Evolutionary conservation across 2,888 invertebrate species (phyloP).

Genomic region (Allophyes oxyacanthae): DNA sequence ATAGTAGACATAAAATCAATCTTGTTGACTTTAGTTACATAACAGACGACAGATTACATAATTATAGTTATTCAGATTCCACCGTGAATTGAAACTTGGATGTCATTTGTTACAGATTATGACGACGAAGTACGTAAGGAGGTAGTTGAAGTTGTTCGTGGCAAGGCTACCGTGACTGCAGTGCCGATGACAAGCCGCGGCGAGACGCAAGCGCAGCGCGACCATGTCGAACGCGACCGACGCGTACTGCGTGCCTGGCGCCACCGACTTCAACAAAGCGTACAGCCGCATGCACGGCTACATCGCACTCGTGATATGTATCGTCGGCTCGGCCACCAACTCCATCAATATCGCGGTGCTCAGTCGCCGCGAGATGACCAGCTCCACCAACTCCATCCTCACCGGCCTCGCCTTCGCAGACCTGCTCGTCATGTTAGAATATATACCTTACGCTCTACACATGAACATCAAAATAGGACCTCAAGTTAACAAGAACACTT

Average conservation of each 20-base stretch:
- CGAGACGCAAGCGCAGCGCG: slow-evolving; percentile 56
- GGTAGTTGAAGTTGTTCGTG: slow-evolving; percentile 42
- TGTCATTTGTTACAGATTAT: slow-evolving; percentile 68
- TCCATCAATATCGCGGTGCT: slow-evolving; percentile 97
- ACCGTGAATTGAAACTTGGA: slow-evolving; percentile 12
- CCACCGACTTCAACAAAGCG: slow-evolving; percentile 90
- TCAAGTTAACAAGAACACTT: slow-evolving; percentile 88
- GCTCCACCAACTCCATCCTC: slow-evolving; percentile 97
- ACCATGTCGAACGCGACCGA: slow-evolving; percentile 82
- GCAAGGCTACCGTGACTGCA: slow-evolving; percentile 34
- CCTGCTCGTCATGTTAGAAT: slow-evolving; percentile 97
- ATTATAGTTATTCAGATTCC: not conserved
- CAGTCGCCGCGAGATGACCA: slow-evolving; percentile 96
- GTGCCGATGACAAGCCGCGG: slow-evolving; percentile 67
- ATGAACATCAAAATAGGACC: slow-evolving; percentile 91
- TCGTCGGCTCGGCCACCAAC: slow-evolving; percentile 97
- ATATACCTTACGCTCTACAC: slow-evolving; percentile 96
- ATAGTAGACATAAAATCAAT: slow-evolving; percentile 9
- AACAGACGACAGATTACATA: not conserved
- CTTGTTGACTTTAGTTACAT: slow-evolving; percentile 14
- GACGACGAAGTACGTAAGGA: slow-evolving; percentile 48
- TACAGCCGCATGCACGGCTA: slow-evolving; percentile 95
- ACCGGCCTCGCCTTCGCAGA: slow-evolving; percentile 97
- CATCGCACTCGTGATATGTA: slow-evolving; percentile 95
- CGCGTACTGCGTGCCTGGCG: slow-evolving; percentile 88